Base-by-base conservation (phyloP, 2,113 vertebrate genomes). In the Oxyruncus cristatus region DNA sequence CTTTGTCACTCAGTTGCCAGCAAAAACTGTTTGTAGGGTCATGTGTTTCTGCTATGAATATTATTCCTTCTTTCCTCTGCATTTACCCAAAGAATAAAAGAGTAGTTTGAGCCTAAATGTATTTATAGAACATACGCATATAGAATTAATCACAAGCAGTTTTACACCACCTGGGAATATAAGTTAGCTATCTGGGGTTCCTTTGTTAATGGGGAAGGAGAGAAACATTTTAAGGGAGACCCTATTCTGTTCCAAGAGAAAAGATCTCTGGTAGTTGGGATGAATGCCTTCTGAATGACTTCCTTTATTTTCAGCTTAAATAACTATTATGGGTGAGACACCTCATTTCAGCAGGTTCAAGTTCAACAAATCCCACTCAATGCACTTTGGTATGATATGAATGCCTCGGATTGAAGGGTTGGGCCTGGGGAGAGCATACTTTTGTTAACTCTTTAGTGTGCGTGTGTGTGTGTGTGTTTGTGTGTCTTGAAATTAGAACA, bases 291-390 rank as follows among this genome's bases (percentile, higher is more conserved):
- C 47, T 89, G 77, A 91, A 96, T 72, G 30, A 24, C 20, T 75
- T 92, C 56, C 74, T 95, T 89, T 89, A 71, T 89, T 47, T 12
- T 56, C 30, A 63, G 53, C 30, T 93, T 88, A 93, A 91, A 81
- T 30, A 52, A 56, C 41, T 81, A 2, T 61, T 94, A 39, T 7
- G 62, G 24, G 21, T 78, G 74, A 88, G 77, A 95, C 65, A 70
- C 14, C 37, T 89, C 59, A 56, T 93, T 94, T 94, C 85, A 85
- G 35, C 39, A 92, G 42, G 47, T 74, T 95, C 39, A 83, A 65
- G 67, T 73, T 95, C 85, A 90, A 35, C 73, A 92, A 89, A 93
- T 93, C 66, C 70, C 35, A 32, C 62, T 96, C 65, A 75, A 14
- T 67, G 56, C 52, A 70, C 65, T 85, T 91, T 53, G 70, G 67